Base-by-base conservation (phyloP, 2,797 vertebrate species). In the Periparus ater region DNA sequence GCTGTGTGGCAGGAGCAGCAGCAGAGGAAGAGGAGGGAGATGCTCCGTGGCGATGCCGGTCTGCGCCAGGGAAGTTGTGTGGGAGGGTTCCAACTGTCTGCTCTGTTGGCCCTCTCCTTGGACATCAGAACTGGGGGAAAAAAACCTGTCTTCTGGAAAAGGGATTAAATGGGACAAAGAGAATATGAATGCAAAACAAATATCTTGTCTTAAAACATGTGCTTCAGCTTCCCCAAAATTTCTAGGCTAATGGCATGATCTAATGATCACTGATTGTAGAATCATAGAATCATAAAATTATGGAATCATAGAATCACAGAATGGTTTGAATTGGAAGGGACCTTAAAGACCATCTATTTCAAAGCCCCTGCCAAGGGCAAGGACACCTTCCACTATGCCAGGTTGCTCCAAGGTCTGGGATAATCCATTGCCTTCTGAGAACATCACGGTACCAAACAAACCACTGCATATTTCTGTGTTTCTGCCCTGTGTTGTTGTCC, bases 1-100 rank as follows among this genome's bases (percentile, higher is more conserved):
- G 73, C 87, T 91, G 66, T 71, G 66, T 72, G 93, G 68, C 95
- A 96, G 87, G 67, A 78, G 47, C 78, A 63, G 60, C 29, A 2
- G 60, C 60, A 83, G 77, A 79, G 71, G 50, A 91, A 83, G 77
- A 79, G 71, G 50, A 91, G 68, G 85, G 75, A 85, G 82, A 75
- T 86, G 73, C 65, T 96, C 70, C 2, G 13, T 36, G 71, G 50
- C 7, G 21, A 86, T 44, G 73, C 45, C 0, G 34, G 4, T 13
- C 55, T 40, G 48, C 1, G 67, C 57, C 11, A 36, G 83, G 25
- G 81, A 85, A 91, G 62, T 20, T 54, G 68, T 0, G 76, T 87
- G 88, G 87, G 89, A 83, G 67, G 82, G 45, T 10, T 18, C 61
- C 45, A 65, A 22, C 51, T 57, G n/a, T 22, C 72, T 81, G 78